phyloP scores from a whole-genome alignment of 2,888 invertebrate species.

The Alviniconcha strummeri region DNA sequence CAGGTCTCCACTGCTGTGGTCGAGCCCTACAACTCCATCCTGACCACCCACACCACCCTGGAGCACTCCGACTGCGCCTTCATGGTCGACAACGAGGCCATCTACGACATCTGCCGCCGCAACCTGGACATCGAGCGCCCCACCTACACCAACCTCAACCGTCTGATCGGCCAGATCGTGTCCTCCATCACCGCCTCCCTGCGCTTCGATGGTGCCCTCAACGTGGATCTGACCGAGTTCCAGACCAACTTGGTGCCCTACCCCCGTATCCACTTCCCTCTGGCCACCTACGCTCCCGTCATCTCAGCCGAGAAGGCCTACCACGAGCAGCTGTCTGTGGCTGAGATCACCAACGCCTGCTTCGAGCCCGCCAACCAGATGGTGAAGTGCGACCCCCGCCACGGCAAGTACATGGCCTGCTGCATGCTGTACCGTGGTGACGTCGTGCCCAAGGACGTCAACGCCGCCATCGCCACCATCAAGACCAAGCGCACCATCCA shows the following conservation, averaged over 20 bases:
- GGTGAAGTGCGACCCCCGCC: conserved; percentile 81
- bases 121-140: conserved; percentile 90
- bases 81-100: conserved; percentile 95
- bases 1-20: conserved; percentile 42
- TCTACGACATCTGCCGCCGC: conserved; percentile 86
- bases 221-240: conserved; percentile 44
- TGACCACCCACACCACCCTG: conserved; percentile 76
- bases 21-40: conserved; percentile 48
- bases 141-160: conserved; percentile 91
- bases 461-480: conserved; percentile 68
- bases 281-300: conserved; percentile 89
- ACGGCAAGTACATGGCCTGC: conserved; percentile 87
- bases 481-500: conserved; percentile 70
- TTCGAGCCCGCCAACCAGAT: conserved; percentile 89
- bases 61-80: conserved; percentile 97
- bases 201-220: conserved; percentile 45
- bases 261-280: conserved; percentile 44
- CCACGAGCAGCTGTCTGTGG: conserved; percentile 53
- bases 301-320: conserved; percentile 93
- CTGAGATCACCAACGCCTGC: conserved; percentile 94
- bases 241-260: conserved; percentile 46
- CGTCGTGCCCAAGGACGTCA: conserved; percentile 73
- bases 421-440: conserved; percentile 89
- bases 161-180: conserved; percentile 92
- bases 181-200: conserved; percentile 67